Base-by-base conservation (phyloP, 2,113 vertebrate genomes). In the Myotis lucifugus region DNA sequence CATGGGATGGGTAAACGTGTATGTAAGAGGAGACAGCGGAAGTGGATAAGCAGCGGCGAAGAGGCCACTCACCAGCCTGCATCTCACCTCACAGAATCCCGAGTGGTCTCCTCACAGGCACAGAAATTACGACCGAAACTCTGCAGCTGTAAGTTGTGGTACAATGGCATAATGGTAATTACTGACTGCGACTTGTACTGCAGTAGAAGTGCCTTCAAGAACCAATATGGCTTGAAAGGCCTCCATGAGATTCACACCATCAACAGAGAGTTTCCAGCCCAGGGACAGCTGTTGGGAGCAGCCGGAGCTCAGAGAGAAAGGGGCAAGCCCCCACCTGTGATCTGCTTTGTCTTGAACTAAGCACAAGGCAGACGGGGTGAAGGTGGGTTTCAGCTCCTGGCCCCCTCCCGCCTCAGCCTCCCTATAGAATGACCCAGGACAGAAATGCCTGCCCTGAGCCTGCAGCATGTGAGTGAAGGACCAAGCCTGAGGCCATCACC, bases 1-100 rank as follows among this genome's bases (percentile, higher is more conserved):
- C 74, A 3, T 5, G 19, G 54, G 7, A 37, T 21, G 3, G 12
- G 64, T 0, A 74, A 48, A 25, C 8, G 17, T 5, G 0, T 0
- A 6, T 25, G 72, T 42, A 54, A 54, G 40, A 40, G n/a, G 15
- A 67, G 85, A 73, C 13, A 56, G 37, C 14, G 2, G 23, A 14
- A 40, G 17, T 4, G 3, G 34, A 37, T 6, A 5, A 7, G 11
- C 6, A 4, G 10, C 4, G 18, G 34, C 9, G 10, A 56, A 52
- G 40, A 42, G 14, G 18, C 27, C 14, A 17, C 29, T 6, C 9
- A 1, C 17, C 0, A 1, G 4, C 37, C 32, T 17, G 5, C 1
- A 5, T n/a, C 94, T 94, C n/a, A 19, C 6, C 17, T 73, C 69
- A 10, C 4, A 23, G 15, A 8, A 18, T 6, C 48, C 50, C 18